Conservation (phyloP, 2,888 invertebrate genomes). For the Xestia xanthographa region DNA sequence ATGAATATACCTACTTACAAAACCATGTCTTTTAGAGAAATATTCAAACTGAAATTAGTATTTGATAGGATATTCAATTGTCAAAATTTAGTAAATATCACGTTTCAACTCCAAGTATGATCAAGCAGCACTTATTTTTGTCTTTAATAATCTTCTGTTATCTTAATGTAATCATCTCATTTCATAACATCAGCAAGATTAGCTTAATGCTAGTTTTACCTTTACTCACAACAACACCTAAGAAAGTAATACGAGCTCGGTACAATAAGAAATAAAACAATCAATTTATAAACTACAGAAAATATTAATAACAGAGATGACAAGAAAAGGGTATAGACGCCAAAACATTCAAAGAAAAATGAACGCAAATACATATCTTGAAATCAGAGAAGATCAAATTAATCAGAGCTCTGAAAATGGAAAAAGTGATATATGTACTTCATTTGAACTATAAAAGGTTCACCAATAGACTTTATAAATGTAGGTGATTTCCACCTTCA, state of each 20-base stretch:
- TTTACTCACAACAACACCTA: neutral
- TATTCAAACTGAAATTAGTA: neutral
- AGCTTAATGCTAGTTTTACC: neutral
- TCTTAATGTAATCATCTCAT: neutral
- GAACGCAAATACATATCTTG: neutral
- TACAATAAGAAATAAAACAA: neutral
- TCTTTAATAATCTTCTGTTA: neutral
- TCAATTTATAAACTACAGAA: neutral
- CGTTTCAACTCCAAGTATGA: neutral
- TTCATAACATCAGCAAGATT: neutral
- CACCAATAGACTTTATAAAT: neutral
- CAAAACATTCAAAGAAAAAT: constrained; percentile 15
- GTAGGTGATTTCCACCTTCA: too few species aligned
- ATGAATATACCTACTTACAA: neutral
- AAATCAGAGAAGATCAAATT: constrained; percentile 27
- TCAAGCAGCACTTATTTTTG: neutral
- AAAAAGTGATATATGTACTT: neutral
- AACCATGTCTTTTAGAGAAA: neutral
- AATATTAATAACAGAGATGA: constrained; percentile 4
- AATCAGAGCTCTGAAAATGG: constrained; percentile 11
- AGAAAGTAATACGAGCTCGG: neutral
- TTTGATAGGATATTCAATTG: neutral
- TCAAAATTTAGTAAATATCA: neutral
- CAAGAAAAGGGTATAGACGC: neutral
- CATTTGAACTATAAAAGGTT: neutral